Conservation (phyloP, 1,140 invertebrate species). For the Druon quercuslanigerum region DNA sequence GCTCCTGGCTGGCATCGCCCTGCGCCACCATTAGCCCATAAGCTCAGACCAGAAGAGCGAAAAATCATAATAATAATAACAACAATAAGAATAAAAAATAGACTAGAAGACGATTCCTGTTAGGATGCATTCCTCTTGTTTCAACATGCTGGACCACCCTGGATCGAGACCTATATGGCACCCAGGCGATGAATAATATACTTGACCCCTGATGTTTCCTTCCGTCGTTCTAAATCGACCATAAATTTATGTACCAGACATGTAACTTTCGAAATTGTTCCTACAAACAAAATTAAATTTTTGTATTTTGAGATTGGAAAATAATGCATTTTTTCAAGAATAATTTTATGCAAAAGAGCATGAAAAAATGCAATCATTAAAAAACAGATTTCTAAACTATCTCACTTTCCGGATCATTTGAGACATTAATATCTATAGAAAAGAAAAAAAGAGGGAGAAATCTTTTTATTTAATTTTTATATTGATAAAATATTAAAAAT, state of each 20-base stretch:
- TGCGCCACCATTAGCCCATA: slow-evolving; percentile 62
- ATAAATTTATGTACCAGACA: background rate
- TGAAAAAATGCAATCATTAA: too few species aligned
- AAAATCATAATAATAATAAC: slow-evolving; percentile 61
- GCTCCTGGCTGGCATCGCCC: slow-evolving; percentile 50
- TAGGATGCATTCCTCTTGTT: slow-evolving; percentile 72
- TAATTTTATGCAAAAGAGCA: too few species aligned
- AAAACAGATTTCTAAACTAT: too few species aligned
- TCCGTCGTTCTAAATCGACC: slow-evolving; percentile 33
- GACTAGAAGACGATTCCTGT: slow-evolving; percentile 72
- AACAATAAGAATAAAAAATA: slow-evolving; percentile 66
- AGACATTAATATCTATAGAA: too few species aligned
- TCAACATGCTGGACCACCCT: slow-evolving; percentile 72
- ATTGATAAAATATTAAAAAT: too few species aligned
- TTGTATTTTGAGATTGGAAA: too few species aligned
- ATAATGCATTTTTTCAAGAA: too few species aligned
- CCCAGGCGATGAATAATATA: slow-evolving; percentile 62
- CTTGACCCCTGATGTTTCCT: slow-evolving; percentile 57
- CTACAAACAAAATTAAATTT: background rate
- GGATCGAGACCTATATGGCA: slow-evolving; percentile 52
- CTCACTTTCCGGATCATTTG: too few species aligned
- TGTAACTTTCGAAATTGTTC: background rate
- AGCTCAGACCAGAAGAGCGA: slow-evolving; percentile 56
- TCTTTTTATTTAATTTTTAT: too few species aligned
- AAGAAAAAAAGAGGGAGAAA: too few species aligned